phyloP scores from a whole-genome alignment of 2,113 vertebrate species.

The Eonycteris spelaea region DNA sequence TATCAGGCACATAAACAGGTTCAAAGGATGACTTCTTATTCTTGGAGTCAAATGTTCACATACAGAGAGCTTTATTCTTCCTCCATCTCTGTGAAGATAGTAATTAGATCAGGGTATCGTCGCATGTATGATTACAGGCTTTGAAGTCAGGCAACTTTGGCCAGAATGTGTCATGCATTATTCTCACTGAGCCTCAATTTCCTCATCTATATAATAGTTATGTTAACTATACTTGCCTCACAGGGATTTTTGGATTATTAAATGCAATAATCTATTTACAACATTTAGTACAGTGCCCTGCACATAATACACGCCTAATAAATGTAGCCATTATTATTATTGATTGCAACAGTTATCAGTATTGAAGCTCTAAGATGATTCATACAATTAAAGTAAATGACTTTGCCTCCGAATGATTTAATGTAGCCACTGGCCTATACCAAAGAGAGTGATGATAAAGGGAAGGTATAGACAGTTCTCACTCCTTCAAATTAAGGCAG shows the following conservation, averaged over 20 bases:
- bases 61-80: background rate
- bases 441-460: background rate
- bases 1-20: background rate
- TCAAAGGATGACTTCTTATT: background rate
- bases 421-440: background rate
- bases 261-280: background rate
- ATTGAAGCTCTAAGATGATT: background rate
- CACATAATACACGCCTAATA: background rate
- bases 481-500: background rate
- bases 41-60: background rate
- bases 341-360: background rate
- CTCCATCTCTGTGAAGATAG: background rate
- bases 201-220: background rate
- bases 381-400: background rate
- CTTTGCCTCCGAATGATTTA: background rate
- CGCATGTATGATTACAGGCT: background rate
- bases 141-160: background rate
- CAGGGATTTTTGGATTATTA: background rate
- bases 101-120: no score
- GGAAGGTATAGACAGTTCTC: background rate
- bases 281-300: background rate
- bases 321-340: background rate
- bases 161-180: background rate
- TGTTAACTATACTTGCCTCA: background rate
- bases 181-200: background rate